These are phyloP conservation scores for cat (Felis catus) DNA, from an alignment of 2,113 vertebrate genomes.

Conservation along the genomic window DNA sequence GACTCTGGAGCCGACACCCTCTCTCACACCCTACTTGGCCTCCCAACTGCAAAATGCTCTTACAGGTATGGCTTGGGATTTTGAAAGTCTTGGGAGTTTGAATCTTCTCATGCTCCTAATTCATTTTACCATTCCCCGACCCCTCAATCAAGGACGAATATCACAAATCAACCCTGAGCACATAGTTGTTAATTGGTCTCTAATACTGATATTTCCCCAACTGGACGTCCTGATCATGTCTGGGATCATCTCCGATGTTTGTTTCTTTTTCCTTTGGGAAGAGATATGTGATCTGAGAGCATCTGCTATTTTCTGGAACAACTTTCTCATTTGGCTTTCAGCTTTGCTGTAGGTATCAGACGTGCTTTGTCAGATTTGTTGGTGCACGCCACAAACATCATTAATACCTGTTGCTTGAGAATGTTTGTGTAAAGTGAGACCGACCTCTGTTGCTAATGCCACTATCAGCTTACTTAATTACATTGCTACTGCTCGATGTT, in stretches of 20 bases:
- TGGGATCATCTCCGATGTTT: not conserved
- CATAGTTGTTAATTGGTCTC: not conserved
- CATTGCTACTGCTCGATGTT: not conserved
- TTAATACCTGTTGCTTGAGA: not conserved
- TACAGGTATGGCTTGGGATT: not conserved
- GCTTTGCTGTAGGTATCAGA: not conserved
- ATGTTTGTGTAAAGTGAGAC: not conserved
- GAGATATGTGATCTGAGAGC: not conserved
- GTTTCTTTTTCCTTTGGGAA: not conserved
- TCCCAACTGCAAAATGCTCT: not conserved
- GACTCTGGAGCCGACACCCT: not conserved
- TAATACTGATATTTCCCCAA: not conserved
- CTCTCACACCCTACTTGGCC: not conserved
- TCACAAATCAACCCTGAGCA: not conserved
- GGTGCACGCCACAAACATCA: not conserved
- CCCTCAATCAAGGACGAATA: not conserved
- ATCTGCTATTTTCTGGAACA: constrained; percentile 29
- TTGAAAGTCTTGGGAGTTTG: not conserved
- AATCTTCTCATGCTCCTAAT: not conserved
- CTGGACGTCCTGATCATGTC: not conserved
- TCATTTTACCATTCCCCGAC: not conserved
- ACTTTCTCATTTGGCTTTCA: not conserved
- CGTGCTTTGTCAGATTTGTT: not conserved
- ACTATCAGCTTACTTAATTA: not conserved
- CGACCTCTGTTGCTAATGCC: not conserved